These are phyloP conservation scores for Axea sp. DNA, from an alignment of 2,888 invertebrate species.

Conservation along the genomic window DNA sequence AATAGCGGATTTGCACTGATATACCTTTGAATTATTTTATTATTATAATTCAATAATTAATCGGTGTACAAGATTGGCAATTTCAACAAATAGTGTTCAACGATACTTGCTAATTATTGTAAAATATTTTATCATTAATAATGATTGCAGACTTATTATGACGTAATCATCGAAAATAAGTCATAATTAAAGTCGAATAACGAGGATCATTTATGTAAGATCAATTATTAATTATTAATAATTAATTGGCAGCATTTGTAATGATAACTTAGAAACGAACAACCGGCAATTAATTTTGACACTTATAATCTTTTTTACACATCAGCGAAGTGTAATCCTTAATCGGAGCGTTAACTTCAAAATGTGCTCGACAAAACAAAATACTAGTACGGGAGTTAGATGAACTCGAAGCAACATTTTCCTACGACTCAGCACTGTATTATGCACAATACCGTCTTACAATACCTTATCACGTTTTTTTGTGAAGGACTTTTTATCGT, in stretches of 20 bases:
- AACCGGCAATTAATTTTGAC: constrained; percentile 14
- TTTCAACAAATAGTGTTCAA: too few species aligned
- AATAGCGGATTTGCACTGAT: too few species aligned
- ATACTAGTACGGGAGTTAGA: not conserved
- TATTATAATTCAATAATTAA: too few species aligned
- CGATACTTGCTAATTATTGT: not conserved
- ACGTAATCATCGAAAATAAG: constrained; percentile 13
- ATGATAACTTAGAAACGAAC: constrained; percentile 1
- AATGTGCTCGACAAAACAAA: constrained; percentile 3
- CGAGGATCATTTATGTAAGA: constrained; percentile 7
- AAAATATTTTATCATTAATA: not conserved
- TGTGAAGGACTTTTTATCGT: constrained; percentile 5
- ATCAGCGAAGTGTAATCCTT: not conserved
- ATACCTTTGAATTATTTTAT: too few species aligned
- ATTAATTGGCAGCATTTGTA: constrained; percentile 3
- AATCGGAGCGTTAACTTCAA: constrained; percentile 1
- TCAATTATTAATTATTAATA: constrained; percentile 20
- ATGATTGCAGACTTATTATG: not conserved
- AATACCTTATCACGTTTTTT: constrained; percentile 21
- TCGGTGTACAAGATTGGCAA: too few species aligned
- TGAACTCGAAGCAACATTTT: constrained; percentile 9
- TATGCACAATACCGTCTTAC: not conserved
- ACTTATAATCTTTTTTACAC: too few species aligned
- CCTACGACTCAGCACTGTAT: constrained; percentile 1
- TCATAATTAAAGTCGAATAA: not conserved